Percentiles rank a stretch among this genome's conserved stretches.
These are phyloP conservation scores for Phlogophora meticulosa DNA, from an alignment of 2,888 invertebrate species.

Conservation along the genomic window DNA sequence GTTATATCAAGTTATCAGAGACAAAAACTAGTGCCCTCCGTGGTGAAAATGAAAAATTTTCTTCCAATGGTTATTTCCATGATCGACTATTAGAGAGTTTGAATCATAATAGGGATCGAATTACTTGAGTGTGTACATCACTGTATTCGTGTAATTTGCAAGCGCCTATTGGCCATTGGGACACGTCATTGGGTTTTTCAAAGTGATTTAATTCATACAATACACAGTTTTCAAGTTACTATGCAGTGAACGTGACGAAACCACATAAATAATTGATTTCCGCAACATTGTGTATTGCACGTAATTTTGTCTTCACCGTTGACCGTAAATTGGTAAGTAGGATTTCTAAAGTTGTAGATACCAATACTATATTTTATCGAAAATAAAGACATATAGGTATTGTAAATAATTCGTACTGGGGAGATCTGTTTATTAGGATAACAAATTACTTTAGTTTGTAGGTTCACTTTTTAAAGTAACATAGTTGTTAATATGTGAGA, in stretches of 20 bases:
- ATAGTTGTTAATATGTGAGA: neutral
- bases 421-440: neutral
- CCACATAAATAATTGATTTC: constrained; percentile 1
- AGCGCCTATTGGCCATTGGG: constrained; percentile 53
- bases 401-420: neutral
- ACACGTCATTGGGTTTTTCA: constrained; percentile 61
- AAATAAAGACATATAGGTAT: neutral
- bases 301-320: constrained; percentile 17
- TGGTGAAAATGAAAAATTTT: too few species aligned
- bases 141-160: constrained; percentile 6
- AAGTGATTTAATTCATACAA: constrained; percentile 16
- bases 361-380: neutral
- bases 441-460: neutral
- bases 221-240: neutral
- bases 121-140: constrained; percentile 17
- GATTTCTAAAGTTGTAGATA: neutral
- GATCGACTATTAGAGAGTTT: constrained; percentile 3
- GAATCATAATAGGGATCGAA: neutral
- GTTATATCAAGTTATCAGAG: too few species aligned
- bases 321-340: constrained; percentile 26
- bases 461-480: neutral
- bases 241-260: constrained; percentile 52
- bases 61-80: neutral
- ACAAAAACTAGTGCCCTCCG: too few species aligned
- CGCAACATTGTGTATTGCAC: constrained; percentile 27